Evolutionary conservation across 2,797 vertebrate species (phyloP), one percentile per base, ranked within the genome.

Genomic region (Synanceia verrucosa): DNA sequence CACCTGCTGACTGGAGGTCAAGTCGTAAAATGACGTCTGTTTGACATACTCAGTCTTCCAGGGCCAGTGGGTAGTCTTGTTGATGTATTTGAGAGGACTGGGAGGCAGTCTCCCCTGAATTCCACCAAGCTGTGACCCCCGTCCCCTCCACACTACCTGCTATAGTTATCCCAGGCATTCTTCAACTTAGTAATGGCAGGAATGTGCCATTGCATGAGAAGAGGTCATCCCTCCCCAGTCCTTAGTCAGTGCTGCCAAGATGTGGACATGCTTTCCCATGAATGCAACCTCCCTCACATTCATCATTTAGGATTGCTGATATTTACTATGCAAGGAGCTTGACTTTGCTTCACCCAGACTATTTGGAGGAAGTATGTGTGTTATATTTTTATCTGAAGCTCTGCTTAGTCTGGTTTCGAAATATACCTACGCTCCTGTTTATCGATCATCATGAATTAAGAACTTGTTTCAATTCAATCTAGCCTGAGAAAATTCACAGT

Each of bases 121-220:
- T 82, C 73, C 78, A 59, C 64, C 67, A 64, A 58, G 68, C 72
- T 63, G 60, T 78, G 74, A 78, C 77, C 70, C 52, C 21, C 9
- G 1, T 57, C 44, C 63, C 37, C 28, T 73, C 78, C 77, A 57
- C 2, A 29, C 75, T 75, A 72, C 73, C 57, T 81, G 77, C 83
- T 90, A 67, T 82, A 89, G 89, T 89, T 86, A 87, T 89, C 86
- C 79, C 64, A 59, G 79, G 89, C 65, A 82, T 88, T 89, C 85
- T 92, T 87, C 84, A 65, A 56, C 86, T 84, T 69, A 86, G 88
- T 71, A 87, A 93, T 90, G 86, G 80, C 76, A 79, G 87, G 92
- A 93, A 93, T 93, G 89, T 82, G 82, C 66, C 78, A 55, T 84
- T 71, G 90, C 88, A 89, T 93, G 91, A 89, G 90, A 92, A 89